Evolutionary conservation across 2,113 vertebrate species (phyloP).

Genomic region (Saccopteryx bilineata): DNA sequence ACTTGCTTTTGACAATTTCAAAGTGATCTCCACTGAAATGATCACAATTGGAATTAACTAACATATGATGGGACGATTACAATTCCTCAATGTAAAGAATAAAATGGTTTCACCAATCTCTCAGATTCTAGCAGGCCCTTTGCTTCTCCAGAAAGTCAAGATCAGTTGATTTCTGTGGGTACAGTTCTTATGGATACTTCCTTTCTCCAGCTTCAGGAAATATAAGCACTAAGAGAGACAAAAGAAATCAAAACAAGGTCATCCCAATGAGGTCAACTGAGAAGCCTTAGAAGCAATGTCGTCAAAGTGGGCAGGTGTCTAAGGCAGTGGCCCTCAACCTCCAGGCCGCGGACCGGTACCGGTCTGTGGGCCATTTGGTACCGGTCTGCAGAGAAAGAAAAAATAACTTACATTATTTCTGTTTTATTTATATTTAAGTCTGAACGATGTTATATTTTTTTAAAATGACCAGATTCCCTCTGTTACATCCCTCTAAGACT

Average conservation of each 20-base stretch:
- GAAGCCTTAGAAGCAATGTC: not conserved
- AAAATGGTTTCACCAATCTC: not conserved
- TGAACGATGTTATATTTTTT: too few relatives aligned
- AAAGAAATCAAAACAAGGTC: not conserved
- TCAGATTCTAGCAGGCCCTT: not conserved
- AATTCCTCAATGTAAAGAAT: constrained; percentile 18
- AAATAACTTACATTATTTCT: too few relatives aligned
- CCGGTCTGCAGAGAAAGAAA: too few relatives aligned
- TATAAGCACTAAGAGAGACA: not conserved
- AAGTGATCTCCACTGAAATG: not conserved
- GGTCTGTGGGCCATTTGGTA: too few relatives aligned
- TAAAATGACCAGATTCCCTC: too few relatives aligned
- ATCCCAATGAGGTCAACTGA: not conserved
- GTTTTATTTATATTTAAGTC: too few relatives aligned
- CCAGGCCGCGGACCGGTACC: too few relatives aligned
- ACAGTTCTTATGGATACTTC: not conserved
- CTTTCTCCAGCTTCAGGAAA: not conserved
- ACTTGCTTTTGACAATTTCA: not conserved
- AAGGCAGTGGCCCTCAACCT: not conserved
- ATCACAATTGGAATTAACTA: not conserved
- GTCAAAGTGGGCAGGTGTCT: not conserved
- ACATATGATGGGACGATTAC: not conserved
- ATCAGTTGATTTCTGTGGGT: not conserved
- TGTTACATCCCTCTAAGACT: too few relatives aligned
- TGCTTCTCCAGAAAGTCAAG: not conserved